phyloP scores from a whole-genome alignment of 2,888 invertebrate genomes.

The Nudaria mundana region DNA sequence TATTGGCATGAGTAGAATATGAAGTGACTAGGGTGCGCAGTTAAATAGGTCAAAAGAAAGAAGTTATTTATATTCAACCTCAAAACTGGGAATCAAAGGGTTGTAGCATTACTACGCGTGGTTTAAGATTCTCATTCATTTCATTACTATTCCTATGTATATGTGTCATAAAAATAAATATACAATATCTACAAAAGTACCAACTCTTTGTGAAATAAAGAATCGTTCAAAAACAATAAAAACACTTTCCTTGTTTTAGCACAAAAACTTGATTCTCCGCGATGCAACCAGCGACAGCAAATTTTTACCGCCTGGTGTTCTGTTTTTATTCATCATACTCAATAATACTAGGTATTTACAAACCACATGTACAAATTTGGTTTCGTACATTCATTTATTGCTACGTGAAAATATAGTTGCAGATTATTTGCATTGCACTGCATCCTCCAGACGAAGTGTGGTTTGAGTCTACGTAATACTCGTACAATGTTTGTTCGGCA shows the following conservation, averaged over 20 bases:
- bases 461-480: conserved; percentile 17
- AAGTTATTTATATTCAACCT: no score
- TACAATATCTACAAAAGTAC: no score
- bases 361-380: conserved; percentile 46
- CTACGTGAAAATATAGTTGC: conserved; percentile 26
- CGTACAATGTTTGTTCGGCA: conserved; percentile 17
- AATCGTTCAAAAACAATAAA: background rate
- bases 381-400: conserved; percentile 33
- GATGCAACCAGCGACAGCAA: conserved; percentile 5
- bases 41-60: no score
- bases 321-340: conserved; percentile 16
- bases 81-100: no score
- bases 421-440: conserved; percentile 34
- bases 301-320: conserved; percentile 15
- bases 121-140: no score
- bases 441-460: conserved; percentile 29
- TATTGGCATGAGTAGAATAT: no score
- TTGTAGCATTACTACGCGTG: no score
- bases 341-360: conserved; percentile 23
- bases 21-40: no score
- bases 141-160: no score
- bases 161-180: no score
- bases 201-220: no score
- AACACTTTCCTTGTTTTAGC: background rate
- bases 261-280: background rate